Conservation (phyloP, 2,888 invertebrate genomes). For the Sphecodes monilicornis region DNA sequence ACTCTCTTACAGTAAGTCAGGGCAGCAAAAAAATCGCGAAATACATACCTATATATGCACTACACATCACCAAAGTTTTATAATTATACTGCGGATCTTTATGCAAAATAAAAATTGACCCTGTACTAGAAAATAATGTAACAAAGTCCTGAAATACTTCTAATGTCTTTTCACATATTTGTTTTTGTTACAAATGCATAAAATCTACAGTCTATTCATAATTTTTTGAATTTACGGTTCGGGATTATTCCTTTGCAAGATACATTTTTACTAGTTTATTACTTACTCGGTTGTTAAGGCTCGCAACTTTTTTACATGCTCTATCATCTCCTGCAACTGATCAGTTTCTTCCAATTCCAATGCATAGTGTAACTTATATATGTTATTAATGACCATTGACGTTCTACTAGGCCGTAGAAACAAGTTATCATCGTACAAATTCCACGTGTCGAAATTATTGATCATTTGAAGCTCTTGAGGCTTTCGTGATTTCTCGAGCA, state of each 20-base stretch:
- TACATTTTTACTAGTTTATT: slow-evolving; percentile 16
- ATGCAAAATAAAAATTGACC: too few relatives aligned
- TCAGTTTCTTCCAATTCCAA: slow-evolving; percentile 84
- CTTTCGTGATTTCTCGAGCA: slow-evolving; percentile 84
- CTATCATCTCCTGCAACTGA: slow-evolving; percentile 79
- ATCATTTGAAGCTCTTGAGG: slow-evolving; percentile 81
- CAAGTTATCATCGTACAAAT: slow-evolving; percentile 77
- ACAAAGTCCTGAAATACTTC: too few relatives aligned
- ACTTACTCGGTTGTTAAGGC: slow-evolving; percentile 85
- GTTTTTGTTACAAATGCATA: too few relatives aligned
- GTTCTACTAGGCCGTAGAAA: slow-evolving; percentile 81
- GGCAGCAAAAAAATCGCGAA: too few relatives aligned
- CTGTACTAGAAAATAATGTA: too few relatives aligned
- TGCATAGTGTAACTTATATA: slow-evolving; percentile 85
- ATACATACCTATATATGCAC: too few relatives aligned
- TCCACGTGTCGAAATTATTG: slow-evolving; percentile 80
- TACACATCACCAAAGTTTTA: neutral
- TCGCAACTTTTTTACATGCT: slow-evolving; percentile 85
- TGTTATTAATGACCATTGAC: slow-evolving; percentile 66
- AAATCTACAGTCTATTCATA: neutral
- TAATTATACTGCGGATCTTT: too few relatives aligned
- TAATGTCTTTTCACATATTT: too few relatives aligned
- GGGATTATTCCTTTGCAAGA: neutral
- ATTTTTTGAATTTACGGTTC: neutral
- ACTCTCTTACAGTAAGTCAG: too few relatives aligned